Evolutionary conservation across 2,797 vertebrate genomes (phyloP).

Genomic region (Hylomyscus alleni): DNA sequence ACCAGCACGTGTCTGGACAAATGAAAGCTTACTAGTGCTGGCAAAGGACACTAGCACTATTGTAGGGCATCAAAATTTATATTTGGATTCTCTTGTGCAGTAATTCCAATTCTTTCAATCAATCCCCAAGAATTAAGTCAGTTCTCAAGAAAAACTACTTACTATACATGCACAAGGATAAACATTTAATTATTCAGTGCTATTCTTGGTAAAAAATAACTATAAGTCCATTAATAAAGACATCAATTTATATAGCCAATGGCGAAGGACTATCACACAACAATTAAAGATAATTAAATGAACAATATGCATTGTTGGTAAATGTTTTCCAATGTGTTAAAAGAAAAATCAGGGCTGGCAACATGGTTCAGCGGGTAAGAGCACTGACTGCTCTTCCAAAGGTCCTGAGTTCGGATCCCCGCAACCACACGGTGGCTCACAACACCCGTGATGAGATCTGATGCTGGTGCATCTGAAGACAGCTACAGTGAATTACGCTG

Average conservation of each 20-base stretch:
- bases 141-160: background rate
- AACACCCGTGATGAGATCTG: too few species aligned
- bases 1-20: background rate
- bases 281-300: slow-evolving; percentile 48
- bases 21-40: background rate
- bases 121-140: background rate
- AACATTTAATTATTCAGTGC: background rate
- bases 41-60: background rate
- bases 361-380: too few species aligned
- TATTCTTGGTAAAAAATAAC: background rate
- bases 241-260: background rate
- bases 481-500: too few species aligned
- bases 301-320: background rate
- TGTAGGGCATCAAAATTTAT: background rate
- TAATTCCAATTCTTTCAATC: slow-evolving; percentile 25
- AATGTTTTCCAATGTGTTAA: slow-evolving; percentile 12
- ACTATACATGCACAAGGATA: background rate
- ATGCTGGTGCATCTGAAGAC: too few species aligned
- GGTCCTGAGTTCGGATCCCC: too few species aligned
- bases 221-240: background rate
- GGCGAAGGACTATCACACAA: background rate
- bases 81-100: background rate
- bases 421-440: too few species aligned
- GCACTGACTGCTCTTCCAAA: too few species aligned
- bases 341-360: background rate